Percentiles rank a stretch among this genome's conserved stretches.
phyloP scores from a whole-genome alignment of 1,140 invertebrate genomes.

The Drosophila navojoa region DNA sequence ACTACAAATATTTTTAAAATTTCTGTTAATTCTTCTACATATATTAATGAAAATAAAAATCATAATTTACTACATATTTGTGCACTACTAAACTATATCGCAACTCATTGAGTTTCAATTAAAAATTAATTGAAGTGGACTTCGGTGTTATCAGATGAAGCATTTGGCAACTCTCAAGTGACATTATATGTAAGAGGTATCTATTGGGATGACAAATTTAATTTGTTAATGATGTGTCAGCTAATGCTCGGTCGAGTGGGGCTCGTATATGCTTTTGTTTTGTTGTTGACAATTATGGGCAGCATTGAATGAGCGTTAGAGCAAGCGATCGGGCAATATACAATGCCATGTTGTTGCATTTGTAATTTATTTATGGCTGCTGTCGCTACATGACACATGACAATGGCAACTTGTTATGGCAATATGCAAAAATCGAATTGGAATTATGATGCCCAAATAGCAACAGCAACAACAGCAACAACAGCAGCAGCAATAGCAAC shows the following conservation, averaged over 20 bases:
- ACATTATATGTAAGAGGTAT: constrained; percentile 5
- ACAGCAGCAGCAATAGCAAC: constrained; percentile 9
- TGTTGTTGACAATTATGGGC: constrained; percentile 78
- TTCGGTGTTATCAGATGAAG: not conserved
- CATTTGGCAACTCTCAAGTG: not conserved
- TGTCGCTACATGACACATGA: constrained; percentile 80
- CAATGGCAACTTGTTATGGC: constrained; percentile 80
- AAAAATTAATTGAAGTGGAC: not conserved
- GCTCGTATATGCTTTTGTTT: constrained; percentile 56
- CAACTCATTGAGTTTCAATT: not conserved
- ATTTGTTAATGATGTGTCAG: constrained; percentile 72
- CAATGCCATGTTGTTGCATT: constrained; percentile 70
- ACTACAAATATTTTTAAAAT: too few relatives aligned
- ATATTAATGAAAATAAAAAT: too few relatives aligned
- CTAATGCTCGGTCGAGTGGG: constrained; percentile 44
- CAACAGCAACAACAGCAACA: constrained; percentile 35
- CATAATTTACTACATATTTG: too few relatives aligned
- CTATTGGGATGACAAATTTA: constrained; percentile 37
- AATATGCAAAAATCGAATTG: constrained; percentile 81
- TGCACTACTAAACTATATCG: too few relatives aligned
- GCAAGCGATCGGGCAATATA: constrained; percentile 64
- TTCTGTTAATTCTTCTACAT: too few relatives aligned
- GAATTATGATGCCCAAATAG: constrained; percentile 75
- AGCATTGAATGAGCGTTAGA: constrained; percentile 27
- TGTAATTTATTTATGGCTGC: constrained; percentile 81